Evolutionary conservation across 53 echinoderm and acorn worm species (phyloP).

Genomic region (Hippasteria phrygiana): DNA sequence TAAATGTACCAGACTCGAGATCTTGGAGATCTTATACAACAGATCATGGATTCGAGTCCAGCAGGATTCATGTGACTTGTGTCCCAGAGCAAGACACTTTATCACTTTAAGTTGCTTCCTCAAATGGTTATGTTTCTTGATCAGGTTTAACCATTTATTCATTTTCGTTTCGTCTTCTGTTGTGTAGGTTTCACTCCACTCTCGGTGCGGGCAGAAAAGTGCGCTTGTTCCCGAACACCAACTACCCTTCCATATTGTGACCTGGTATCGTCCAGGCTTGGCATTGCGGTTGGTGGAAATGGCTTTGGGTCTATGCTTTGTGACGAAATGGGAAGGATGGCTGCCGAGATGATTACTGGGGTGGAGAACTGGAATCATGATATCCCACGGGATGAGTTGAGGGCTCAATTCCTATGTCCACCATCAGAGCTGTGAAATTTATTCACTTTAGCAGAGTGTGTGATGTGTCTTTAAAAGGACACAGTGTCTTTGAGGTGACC

Average conservation of each 20-base stretch:
- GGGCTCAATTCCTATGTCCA: background rate
- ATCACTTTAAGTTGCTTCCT: no score
- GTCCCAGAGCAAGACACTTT: no score
- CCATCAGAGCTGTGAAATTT: background rate
- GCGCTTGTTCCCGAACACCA: slow-evolving; percentile 46
- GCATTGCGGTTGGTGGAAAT: slow-evolving; percentile 79
- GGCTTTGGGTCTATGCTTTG: slow-evolving; percentile 79
- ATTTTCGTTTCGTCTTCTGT: background rate
- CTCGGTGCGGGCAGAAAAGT: slow-evolving; percentile 47
- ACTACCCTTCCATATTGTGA: slow-evolving; percentile 78
- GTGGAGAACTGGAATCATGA: slow-evolving; percentile 33
- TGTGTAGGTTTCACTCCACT: slow-evolving; percentile 40
- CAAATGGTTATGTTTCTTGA: no score
- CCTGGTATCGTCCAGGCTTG: slow-evolving; percentile 81
- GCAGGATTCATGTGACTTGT: no score
- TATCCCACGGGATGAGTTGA: slow-evolving; percentile 31
- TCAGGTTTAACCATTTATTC: no score
- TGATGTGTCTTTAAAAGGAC: no score
- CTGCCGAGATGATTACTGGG: slow-evolving; percentile 69
- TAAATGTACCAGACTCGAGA: no score
- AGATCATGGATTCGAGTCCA: no score
- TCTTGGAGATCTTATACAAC: no score
- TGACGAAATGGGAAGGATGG: slow-evolving; percentile 83
- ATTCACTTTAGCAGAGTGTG: no score
- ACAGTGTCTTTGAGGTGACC: no score